Base-by-base conservation (phyloP, 2,888 invertebrate genomes). In the Cerceris ruficornis region DNA sequence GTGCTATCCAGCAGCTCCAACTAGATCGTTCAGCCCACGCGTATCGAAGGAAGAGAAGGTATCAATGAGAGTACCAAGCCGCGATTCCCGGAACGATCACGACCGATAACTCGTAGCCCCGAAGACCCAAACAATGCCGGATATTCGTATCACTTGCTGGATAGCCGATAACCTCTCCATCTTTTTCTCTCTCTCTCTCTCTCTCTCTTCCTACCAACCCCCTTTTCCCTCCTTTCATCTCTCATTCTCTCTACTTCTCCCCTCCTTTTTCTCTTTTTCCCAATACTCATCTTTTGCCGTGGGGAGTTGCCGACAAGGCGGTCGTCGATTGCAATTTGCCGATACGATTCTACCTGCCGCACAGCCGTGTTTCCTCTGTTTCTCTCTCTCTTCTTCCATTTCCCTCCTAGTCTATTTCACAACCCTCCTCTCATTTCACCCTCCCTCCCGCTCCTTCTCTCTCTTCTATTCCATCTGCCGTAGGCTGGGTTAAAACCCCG, bases 241-340 rank as follows among this genome's bases (percentile, higher is more conserved):
- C 69, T 75, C 71, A 42, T 50, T 57, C 15, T 42, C 43, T 69
- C 58, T 39, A 59, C 54, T 49, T 28, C 52, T 9, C n/a, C 8
- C 11, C 60, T 39, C 60, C n/a, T 49, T 49, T 46, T 43, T 57
- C 15, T 42, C 43, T 69, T 58, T 42, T 64, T 57, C 54, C 39
- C 55, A 50, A 61, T 60, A 61, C 64, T 72, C 57, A 70, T 73
- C 70, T 73, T 64, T 74, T 67, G 75, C 81, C 86, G 82, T 80
- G 76, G 85, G 83, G 82, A 89, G 84, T 89, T 85, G 85, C 89
- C 89, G 89, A 89, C 88, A 88, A 89, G 88, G 82, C 86, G 86
- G 87, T 88, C 89, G 87, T 87, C 90, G 90, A 91, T 91, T 88
- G 91, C 90, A 90, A 90, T 90, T 90, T 90, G 81, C 91, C 90